These are phyloP conservation scores for Tiliacea aurago DNA, from an alignment of 2,888 invertebrate species.

Conservation along the genomic window DNA sequence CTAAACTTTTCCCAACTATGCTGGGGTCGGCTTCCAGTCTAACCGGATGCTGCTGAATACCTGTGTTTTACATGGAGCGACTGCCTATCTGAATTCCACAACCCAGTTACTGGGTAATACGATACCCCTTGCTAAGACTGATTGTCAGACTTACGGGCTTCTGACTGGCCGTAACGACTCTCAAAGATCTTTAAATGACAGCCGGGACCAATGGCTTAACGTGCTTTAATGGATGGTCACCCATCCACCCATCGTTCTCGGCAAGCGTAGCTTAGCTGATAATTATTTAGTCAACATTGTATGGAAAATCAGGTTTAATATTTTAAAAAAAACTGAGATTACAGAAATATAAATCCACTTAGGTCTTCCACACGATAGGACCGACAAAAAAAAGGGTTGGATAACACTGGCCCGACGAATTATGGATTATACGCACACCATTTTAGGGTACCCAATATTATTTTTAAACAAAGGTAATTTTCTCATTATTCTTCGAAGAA, in stretches of 20 bases:
- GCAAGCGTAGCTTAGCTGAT: not conserved
- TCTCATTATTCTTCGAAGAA: constrained; percentile 21
- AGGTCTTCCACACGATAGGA: too few species aligned
- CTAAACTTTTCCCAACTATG: too few species aligned
- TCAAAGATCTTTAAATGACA: not conserved
- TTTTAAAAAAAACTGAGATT: too few species aligned
- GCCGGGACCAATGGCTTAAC: not conserved
- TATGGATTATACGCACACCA: constrained; percentile 46
- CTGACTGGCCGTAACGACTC: not conserved
- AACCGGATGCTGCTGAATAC: too few species aligned
- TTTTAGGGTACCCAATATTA: constrained; percentile 36
- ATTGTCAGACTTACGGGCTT: not conserved
- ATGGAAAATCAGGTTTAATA: not conserved
- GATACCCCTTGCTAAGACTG: not conserved
- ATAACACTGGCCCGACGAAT: constrained; percentile 24
- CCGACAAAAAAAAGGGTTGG: constrained; percentile 1
- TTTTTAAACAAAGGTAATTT: constrained; percentile 34
- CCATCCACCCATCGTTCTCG: not conserved
- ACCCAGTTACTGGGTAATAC: too few species aligned
- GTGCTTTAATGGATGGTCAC: not conserved
- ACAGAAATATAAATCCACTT: not conserved
- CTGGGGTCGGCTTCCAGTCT: too few species aligned
- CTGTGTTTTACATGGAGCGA: too few species aligned
- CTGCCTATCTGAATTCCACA: too few species aligned
- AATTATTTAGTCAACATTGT: not conserved